Evolutionary conservation across 2,113 vertebrate species (phyloP), one percentile per base, ranked within the genome.

Genomic region (Alligator mississippiensis): DNA sequence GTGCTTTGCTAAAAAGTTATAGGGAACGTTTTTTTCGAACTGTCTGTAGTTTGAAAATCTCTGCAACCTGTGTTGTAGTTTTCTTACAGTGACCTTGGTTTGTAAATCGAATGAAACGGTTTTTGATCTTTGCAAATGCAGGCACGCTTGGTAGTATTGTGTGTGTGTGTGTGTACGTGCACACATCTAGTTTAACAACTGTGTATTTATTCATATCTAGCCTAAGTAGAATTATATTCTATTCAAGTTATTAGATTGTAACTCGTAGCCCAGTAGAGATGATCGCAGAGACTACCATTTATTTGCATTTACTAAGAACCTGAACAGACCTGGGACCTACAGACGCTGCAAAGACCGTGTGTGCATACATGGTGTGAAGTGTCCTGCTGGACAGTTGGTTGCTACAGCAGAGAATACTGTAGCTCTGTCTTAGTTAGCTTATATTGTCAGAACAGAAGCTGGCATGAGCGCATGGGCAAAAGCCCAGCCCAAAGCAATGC

Each of bases 71-170:
- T 66, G n/a, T 4, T 13, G 28, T 68, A 2, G 6, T 77, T 38
- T 28, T n/a, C 61, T 70, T 47, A 15, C 12, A 15, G 57, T 88
- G 78, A 79, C 85, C 77, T n/a, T 80, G 88, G 55, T 77, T 84
- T 84, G 55, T 66, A 93, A 74, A 62, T 66, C 76, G 90, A 80
- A 89, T 77, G 58, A 94, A 95, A 64, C 59, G 34, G 47, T 75
- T 87, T 79, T 81, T 90, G 28, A 3, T 77, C 90, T 87, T 94
- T 91, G 81, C 90, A 81, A 92, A 82, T 24, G 77, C 68, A 55
- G 87, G 47, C 21, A 13, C 66, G 5, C 58, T 59, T 6, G 6
- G 25, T 38, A 38, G 70, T 75, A 57, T 28, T 55, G 25, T 27
- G 5, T 60, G 22, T 47, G 19, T 25, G 38, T 30, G 22, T 34